A percentile compares a stretch with the other conserved stretches of the same genome.
Evolutionary conservation across 2,888 invertebrate genomes (phyloP).

Genomic region (Empis livida): DNA sequence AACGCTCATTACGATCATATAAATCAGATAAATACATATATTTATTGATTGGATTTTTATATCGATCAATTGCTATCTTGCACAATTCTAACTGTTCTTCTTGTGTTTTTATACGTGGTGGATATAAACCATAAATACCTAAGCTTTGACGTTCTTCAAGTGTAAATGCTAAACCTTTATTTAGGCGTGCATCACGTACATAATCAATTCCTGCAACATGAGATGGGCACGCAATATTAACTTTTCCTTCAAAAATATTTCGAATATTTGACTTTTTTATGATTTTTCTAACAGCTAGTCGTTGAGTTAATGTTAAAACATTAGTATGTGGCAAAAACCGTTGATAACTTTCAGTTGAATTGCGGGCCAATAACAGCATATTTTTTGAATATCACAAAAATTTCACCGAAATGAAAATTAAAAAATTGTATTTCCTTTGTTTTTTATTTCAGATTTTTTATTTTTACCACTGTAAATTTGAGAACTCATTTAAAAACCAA

Average conservation of each 20-base stretch:
- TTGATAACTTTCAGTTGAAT: too few species aligned
- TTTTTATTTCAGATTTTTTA: too few species aligned
- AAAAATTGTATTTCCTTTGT: too few species aligned
- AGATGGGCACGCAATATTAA: slow-evolving; percentile 65
- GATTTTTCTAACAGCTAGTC: too few species aligned
- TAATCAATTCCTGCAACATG: slow-evolving; percentile 80
- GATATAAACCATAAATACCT: slow-evolving; percentile 86
- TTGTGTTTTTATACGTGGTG: slow-evolving; percentile 73
- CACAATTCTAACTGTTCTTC: slow-evolving; percentile 74
- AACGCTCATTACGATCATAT: slow-evolving; percentile 77
- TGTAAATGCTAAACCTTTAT: slow-evolving; percentile 25
- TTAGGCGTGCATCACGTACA: slow-evolving; percentile 70
- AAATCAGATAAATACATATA: slow-evolving; percentile 76
- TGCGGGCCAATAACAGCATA: too few species aligned
- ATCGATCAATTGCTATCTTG: slow-evolving; percentile 61
- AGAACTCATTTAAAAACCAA: too few species aligned
- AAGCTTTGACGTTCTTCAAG: slow-evolving; percentile 82
- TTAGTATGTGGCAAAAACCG: too few species aligned
- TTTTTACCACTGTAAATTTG: too few species aligned
- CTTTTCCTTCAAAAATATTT: slow-evolving; percentile 60
- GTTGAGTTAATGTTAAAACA: too few species aligned
- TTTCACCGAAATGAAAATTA: too few species aligned
- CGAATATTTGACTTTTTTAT: too few species aligned
- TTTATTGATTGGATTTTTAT: slow-evolving; percentile 73
- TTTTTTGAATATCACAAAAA: too few species aligned